Base-by-base conservation (phyloP, 2,797 vertebrate species). In the Cuniculus paca region DNA sequence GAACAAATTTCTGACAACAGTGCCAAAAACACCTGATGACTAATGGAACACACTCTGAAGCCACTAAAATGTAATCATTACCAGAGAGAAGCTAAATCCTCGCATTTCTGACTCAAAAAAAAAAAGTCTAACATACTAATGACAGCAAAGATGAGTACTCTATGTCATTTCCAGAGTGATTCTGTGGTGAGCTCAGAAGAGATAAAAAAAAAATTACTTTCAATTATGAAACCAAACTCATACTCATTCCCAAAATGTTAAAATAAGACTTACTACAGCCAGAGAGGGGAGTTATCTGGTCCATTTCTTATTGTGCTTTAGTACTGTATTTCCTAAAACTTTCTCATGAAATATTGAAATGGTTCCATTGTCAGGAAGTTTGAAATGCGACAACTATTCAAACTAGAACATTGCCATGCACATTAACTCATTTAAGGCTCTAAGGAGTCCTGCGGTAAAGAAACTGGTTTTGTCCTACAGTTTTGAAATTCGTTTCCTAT, bases 1-100 rank as follows among this genome's bases (percentile, higher is more conserved):
- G 58, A 61, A 95, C 36, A 60, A 92, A 50, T 52, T 90, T 88
- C 60, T 22, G 45, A 78, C 68, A 79, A 91, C 6, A 92, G 42
- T 79, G 56, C 22, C 78, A 78, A 87, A 61, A 61, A 3, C 24
- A 52, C 56, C 50, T 34, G 6, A 78, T 60, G 75, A 88, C 83
- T 56, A 63, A 90, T 3, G 68, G 68, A 63, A 94, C 17, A 36
- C 6, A 36, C 42, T 54, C 26, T 13, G 31, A 88, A 65, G 65
- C 22, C 77, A 63, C 72, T 61, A 39, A 48, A 90, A 88, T 31
- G 54, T 20, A 92, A 90, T 42, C 72, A 78, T 65, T 24, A 54
- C 20, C 63, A 54, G n/a, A 74, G 63, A 79, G 54, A 78, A 78
- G n/a, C 42, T 34, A 61, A 92, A 48, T 58, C 36, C 39, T 70